Base-by-base conservation (phyloP, 2,888 invertebrate species). In the Eupithecia exiguata region DNA sequence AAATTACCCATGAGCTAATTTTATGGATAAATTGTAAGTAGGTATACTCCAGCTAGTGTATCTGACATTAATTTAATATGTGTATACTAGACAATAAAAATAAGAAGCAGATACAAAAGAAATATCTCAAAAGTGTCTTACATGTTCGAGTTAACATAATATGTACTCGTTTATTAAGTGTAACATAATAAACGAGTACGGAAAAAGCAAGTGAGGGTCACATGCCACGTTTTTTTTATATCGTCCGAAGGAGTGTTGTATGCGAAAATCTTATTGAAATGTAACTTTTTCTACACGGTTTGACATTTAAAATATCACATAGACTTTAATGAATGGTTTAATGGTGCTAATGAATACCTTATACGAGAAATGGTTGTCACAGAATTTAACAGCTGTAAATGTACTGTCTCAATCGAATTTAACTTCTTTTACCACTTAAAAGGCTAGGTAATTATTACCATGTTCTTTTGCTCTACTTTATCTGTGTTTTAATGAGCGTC, bases 221-320 rank as follows among this genome's bases (percentile, higher is more conserved):
- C 63, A 6, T 25, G 36, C 12, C 65, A 65, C 38, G 36, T 1
- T 65, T 35, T 62, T 63, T 65, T 65, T n/a, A 38, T 38, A 66
- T 1, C 40, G 21, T 40, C 10, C 12, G n/a, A 40, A 40, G 40
- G 40, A 21, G 66, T 43, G 14, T 25, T 43, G 21, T 58, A 43
- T 43, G 25, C 77, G 76, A 68, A 78, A 72, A 72, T 74, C 74
- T 78, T 78, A 82, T 84, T 82, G 76, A 79, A 79, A 81, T 72
- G 75, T 72, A 16, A 74, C 77, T 73, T 74, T 78, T 70, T 75
- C 61, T 71, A 69, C 46, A 35, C 14, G 40, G 9, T 38, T 72
- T 30, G 46, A 40, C 69, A 40, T 67, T 65, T 21, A 77, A 74
- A 74, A 78, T 71, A 71, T 74, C 63, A 74, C 68, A 67, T 77